These are phyloP conservation scores for Halictus ligatus DNA, from an alignment of 2,888 invertebrate genomes.

Conservation along the genomic window DNA sequence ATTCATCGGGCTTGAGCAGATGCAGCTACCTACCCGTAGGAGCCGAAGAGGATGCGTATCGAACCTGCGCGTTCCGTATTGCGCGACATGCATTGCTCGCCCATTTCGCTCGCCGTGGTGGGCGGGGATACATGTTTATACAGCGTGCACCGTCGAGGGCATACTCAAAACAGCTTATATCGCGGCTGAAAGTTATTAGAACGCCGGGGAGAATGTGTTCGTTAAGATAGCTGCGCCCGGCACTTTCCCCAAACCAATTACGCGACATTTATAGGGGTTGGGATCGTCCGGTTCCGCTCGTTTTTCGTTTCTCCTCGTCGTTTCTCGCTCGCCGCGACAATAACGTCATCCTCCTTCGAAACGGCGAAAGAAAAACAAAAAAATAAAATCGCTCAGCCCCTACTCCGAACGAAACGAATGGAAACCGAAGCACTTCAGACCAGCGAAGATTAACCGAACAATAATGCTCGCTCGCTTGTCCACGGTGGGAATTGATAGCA, in stretches of 20 bases:
- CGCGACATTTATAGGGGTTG: not conserved
- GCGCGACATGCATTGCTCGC: constrained; percentile 65
- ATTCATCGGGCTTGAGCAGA: constrained; percentile 41
- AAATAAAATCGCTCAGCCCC: not conserved
- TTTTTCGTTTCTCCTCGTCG: not conserved
- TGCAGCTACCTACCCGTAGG: constrained; percentile 31
- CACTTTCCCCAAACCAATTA: constrained; percentile 3
- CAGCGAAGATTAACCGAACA: not conserved
- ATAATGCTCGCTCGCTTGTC: not conserved
- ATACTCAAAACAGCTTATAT: constrained; percentile 47
- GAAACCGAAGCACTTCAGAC: not conserved
- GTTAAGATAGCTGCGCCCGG: constrained; percentile 13
- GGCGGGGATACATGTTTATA: constrained; percentile 57
- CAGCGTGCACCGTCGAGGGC: constrained; percentile 49
- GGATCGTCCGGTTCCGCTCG: not conserved
- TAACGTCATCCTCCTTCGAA: not conserved
- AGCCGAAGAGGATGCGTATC: constrained; percentile 54
- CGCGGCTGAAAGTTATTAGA: constrained; percentile 31
- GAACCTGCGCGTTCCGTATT: constrained; percentile 64
- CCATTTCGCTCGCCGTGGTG: constrained; percentile 54
- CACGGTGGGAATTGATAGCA: constrained; percentile 13
- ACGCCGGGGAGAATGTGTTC: constrained; percentile 13
- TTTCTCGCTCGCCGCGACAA: not conserved
- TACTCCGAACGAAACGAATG: not conserved
- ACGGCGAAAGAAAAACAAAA: not conserved